phyloP scores from a whole-genome alignment of 2,113 vertebrate species.

The Aspiorhynchus laticeps region DNA sequence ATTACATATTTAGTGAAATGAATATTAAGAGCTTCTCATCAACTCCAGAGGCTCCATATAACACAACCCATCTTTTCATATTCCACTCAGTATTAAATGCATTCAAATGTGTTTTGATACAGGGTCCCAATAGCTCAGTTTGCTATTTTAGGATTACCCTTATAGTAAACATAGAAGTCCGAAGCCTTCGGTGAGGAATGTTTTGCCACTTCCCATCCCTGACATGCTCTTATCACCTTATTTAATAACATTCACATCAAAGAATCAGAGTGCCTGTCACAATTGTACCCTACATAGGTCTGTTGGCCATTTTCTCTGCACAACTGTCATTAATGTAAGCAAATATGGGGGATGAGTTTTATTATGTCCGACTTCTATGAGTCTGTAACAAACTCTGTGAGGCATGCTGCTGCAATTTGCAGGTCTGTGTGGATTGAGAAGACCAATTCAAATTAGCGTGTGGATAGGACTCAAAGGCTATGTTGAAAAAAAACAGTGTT shows the following conservation, averaged over 20 bases:
- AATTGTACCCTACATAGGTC: background rate
- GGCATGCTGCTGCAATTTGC: background rate
- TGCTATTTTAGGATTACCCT: constrained; percentile 7
- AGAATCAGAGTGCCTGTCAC: constrained; percentile 17
- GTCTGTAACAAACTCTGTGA: background rate
- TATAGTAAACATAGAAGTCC: constrained; percentile 13
- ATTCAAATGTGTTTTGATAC: background rate
- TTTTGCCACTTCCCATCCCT: background rate
- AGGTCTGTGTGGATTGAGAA: constrained; percentile 8
- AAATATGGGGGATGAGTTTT: background rate
- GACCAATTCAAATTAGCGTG: constrained; percentile 5
- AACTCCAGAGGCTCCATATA: too few relatives aligned
- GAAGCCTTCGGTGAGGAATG: constrained; percentile 28
- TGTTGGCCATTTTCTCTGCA: background rate
- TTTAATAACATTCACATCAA: constrained; percentile 21
- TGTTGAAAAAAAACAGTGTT: background rate
- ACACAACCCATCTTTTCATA: too few relatives aligned
- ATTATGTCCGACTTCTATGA: background rate
- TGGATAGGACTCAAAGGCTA: background rate
- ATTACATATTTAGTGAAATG: too few relatives aligned
- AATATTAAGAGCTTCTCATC: too few relatives aligned
- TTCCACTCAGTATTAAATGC: background rate
- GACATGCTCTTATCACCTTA: constrained; percentile 29
- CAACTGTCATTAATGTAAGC: background rate
- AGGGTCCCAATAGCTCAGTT: constrained; percentile 1